Percentiles rank a stretch among this genome's conserved stretches.
Evolutionary conservation across 2,113 vertebrate genomes (phyloP).

Genomic region (Corapipo altera): DNA sequence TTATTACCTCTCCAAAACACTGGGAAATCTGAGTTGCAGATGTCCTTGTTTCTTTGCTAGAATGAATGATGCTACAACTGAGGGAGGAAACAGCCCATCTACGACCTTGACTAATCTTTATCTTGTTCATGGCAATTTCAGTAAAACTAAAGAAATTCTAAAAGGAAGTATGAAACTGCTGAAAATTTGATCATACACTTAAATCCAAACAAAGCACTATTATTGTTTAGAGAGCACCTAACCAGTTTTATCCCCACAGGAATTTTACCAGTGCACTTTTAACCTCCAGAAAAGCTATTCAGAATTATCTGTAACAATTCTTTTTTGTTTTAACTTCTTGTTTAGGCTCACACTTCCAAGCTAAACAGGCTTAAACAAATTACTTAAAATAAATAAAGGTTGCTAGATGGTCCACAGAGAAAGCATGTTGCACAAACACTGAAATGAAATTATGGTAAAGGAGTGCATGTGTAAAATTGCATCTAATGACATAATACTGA

Average conservation of each 20-base stretch:
- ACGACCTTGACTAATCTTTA: not conserved
- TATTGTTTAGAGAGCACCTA: not conserved
- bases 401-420: not conserved
- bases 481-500: not conserved
- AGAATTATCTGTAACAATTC: not conserved
- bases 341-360: not conserved
- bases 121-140: not conserved
- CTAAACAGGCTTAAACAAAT: not conserved
- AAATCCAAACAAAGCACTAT: not conserved
- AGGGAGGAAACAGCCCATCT: not conserved
- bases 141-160: not conserved
- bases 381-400: not conserved
- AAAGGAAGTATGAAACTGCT: not conserved
- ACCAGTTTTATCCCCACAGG: not conserved
- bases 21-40: not conserved
- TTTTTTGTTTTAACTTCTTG: not conserved
- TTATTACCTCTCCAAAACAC: not conserved
- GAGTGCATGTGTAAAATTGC: not conserved
- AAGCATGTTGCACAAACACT: not conserved
- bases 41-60: not conserved
- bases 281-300: not conserved
- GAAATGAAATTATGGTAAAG: not conserved
- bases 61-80: not conserved
- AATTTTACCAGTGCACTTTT: not conserved
- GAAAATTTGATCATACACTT: not conserved